Conservation (phyloP, 2,113 vertebrate species). For the Sebastes schlegelii region DNA sequence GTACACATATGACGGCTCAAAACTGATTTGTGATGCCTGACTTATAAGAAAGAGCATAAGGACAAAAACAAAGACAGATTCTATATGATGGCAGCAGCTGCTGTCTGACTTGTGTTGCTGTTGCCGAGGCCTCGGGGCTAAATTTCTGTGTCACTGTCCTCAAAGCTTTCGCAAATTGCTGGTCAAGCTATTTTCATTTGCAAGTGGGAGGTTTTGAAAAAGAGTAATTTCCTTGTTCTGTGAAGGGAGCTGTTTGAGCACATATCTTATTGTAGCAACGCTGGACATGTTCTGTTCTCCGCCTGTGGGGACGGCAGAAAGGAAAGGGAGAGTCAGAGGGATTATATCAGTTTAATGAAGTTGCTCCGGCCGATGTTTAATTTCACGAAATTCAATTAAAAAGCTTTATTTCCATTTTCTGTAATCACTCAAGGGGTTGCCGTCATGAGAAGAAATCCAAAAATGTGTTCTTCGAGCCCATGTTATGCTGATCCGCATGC, state of each 20-base stretch:
- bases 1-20: conserved; percentile 65
- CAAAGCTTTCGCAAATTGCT: conserved; percentile 59
- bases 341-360: conserved; percentile 79
- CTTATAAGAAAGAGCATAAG: conserved; percentile 34
- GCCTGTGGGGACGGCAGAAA: conserved; percentile 65
- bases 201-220: conserved; percentile 40
- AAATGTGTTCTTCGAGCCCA: conserved; percentile 24
- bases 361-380: conserved; percentile 71
- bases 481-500: conserved; percentile 1
- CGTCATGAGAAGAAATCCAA: conserved; percentile 37
- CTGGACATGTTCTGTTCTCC: conserved; percentile 51
- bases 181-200: conserved; percentile 68
- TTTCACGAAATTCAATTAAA: conserved; percentile 79
- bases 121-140: conserved; percentile 14
- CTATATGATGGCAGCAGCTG: conserved; percentile 27
- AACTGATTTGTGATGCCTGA: conserved; percentile 72
- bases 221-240: conserved; percentile 55
- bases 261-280: conserved; percentile 60
- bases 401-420: conserved; percentile 61
- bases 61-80: conserved; percentile 16
- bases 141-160: conserved; percentile 49
- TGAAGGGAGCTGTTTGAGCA: conserved; percentile 65
- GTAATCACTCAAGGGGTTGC: conserved; percentile 62
- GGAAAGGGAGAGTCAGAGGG: conserved; percentile 63
- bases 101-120: conserved; percentile 24